Conservation (phyloP, 2,797 vertebrate species). For the Gobionotothen gibberifrons region DNA sequence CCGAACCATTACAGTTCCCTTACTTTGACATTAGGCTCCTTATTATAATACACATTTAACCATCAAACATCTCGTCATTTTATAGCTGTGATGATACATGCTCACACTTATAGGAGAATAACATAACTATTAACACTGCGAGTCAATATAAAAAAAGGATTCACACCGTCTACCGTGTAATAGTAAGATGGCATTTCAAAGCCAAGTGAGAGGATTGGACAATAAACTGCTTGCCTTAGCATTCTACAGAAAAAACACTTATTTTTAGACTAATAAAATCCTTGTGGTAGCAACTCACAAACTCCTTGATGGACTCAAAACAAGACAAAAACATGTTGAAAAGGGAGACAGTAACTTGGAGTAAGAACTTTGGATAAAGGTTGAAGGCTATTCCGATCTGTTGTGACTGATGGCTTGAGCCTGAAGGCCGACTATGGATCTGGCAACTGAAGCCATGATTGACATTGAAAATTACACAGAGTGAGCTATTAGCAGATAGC, state of each 20-base stretch:
- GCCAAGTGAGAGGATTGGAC: slow-evolving; percentile 10
- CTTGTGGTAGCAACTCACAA: slow-evolving; percentile 8
- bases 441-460: slow-evolving; percentile 72
- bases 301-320: slow-evolving; percentile 7
- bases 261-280: slow-evolving; percentile 13
- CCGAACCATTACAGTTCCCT: slow-evolving; percentile 54
- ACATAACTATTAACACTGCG: slow-evolving; percentile 9
- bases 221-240: slow-evolving; percentile 1
- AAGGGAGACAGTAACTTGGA: slow-evolving; percentile 19
- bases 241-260: neutral
- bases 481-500: slow-evolving; percentile 82
- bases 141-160: slow-evolving; percentile 8
- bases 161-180: neutral
- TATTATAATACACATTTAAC: slow-evolving; percentile 47
- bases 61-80: slow-evolving; percentile 13
- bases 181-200: neutral
- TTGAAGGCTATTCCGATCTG: slow-evolving; percentile 58
- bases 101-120: neutral
- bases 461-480: slow-evolving; percentile 79
- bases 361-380: slow-evolving; percentile 54
- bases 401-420: slow-evolving; percentile 60
- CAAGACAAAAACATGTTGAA: slow-evolving; percentile 20
- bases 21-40: slow-evolving; percentile 54
- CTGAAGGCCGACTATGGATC: slow-evolving; percentile 76
- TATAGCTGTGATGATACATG: slow-evolving; percentile 16